A percentile compares a stretch with the other conserved stretches of the same genome.
Conservation (phyloP, 2,797 vertebrate genomes). For the Arctocebus calabarensis region DNA sequence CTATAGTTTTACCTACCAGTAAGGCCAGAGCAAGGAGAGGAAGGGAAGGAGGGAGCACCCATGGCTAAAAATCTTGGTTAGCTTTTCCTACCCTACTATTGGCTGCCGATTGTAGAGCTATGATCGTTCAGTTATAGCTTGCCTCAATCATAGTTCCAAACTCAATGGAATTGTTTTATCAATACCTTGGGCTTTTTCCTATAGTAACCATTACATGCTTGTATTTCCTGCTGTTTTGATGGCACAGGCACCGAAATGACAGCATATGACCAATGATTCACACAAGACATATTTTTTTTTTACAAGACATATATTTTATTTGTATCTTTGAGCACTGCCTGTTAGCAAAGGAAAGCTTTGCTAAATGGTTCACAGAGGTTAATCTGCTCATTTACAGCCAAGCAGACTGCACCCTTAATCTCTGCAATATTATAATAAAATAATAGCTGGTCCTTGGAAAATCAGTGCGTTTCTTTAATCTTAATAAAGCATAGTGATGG, state of each 20-base stretch:
- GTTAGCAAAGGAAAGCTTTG: constrained; percentile 22
- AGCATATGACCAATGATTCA: background rate
- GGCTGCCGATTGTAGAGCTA: background rate
- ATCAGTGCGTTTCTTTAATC: constrained; percentile 55
- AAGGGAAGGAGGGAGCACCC: background rate
- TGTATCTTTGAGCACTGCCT: background rate
- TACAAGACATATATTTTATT: background rate
- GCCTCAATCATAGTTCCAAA: background rate
- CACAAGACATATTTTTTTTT: background rate
- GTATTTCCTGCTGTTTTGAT: background rate
- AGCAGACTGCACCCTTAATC: constrained; percentile 16
- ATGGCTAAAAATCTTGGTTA: background rate
- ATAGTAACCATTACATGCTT: background rate
- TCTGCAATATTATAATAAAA: constrained; percentile 45
- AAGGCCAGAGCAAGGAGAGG: background rate
- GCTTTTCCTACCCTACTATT: background rate
- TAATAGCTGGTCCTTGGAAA: constrained; percentile 17
- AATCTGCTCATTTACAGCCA: constrained; percentile 39
- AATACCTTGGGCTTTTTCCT: background rate
- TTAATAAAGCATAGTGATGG: constrained; percentile 30
- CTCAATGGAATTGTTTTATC: background rate
- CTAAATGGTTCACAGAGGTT: constrained; percentile 42
- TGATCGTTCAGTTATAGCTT: background rate
- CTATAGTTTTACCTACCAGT: background rate
- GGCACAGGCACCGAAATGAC: background rate